Evolutionary conservation across 2,888 invertebrate genomes (phyloP), one percentile per base, ranked within the genome.

Genomic region (Emesis russula): DNA sequence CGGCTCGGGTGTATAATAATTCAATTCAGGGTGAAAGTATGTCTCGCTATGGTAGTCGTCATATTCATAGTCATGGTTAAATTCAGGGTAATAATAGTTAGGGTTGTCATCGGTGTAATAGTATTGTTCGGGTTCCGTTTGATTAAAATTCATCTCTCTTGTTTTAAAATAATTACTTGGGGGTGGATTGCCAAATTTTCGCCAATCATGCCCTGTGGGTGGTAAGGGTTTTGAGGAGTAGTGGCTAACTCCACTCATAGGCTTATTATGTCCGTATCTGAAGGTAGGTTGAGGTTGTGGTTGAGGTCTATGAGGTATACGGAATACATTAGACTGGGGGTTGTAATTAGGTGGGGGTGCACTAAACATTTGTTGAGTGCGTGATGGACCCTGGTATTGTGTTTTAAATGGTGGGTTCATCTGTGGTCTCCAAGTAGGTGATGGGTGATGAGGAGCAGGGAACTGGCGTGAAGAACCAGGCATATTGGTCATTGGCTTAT

Each of bases 141-240:
- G 74, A 68, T 90, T 92, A 33, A 90, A 83, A 83, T 95, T 93
- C 25, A 92, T 53, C 70, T 94, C 93, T 0, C 88, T 74, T 13
- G 88, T 84, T 84, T 94, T 92, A 84, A 94, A 94, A 83, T 95
- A 93, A 41, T 94, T 92, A 25, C 73, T 82, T 0, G 91, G 93
- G 1, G 92, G 91, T 25, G 94, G 92, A 77, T 94, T 94, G 0
- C 92, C 93, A 1, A 48, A 81, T 71, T 77, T 90, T 13, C 36
- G 13, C 93, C 93, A 94, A 81, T 94, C 89, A 48, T 92, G 89
- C 0, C 86, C 87, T 13, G 80, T 66, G 13, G 33, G 48, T 25
- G 79, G 75, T 31, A 83, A 15, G 41, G 36, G 80, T 48, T 66
- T 76, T 6, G 83, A 25, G 3, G 66, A 58, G 31, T 53, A 88